These are phyloP conservation scores for Vulpes vulpes DNA, from an alignment of 2,113 vertebrate genomes.

Conservation along the genomic window DNA sequence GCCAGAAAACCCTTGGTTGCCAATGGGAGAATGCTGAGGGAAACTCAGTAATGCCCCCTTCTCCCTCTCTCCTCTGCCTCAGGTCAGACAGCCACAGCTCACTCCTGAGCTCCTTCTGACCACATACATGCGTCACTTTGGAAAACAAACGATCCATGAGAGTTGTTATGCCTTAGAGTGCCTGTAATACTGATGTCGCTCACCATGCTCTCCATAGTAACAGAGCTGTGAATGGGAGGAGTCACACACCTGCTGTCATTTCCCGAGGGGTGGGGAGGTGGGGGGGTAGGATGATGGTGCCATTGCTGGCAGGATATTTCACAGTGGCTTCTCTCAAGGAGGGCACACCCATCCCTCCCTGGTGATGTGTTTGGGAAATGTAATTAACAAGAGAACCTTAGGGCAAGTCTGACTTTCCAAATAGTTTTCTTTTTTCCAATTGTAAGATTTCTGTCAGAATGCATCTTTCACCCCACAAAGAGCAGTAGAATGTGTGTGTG, in stretches of 20 bases:
- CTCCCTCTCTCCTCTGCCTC: background rate
- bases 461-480: background rate
- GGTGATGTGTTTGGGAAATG: background rate
- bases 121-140: background rate
- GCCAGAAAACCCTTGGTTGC: background rate
- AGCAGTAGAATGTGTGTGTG: background rate
- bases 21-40: background rate
- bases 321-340: background rate
- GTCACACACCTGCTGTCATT: background rate
- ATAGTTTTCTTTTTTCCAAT: background rate
- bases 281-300: background rate
- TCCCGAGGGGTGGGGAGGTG: background rate
- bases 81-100: fast-evolving
- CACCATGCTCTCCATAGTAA: background rate
- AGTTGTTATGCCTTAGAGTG: background rate
- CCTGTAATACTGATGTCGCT: background rate
- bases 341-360: background rate
- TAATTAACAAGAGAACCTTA: background rate
- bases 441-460: slow-evolving; percentile 14
- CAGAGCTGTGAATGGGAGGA: background rate
- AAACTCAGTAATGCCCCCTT: background rate
- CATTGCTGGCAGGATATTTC: background rate
- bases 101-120: background rate
- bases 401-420: background rate
- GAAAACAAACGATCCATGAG: background rate